Evolutionary conservation across 2,797 vertebrate genomes (phyloP).

Genomic region (Anas capensis): DNA sequence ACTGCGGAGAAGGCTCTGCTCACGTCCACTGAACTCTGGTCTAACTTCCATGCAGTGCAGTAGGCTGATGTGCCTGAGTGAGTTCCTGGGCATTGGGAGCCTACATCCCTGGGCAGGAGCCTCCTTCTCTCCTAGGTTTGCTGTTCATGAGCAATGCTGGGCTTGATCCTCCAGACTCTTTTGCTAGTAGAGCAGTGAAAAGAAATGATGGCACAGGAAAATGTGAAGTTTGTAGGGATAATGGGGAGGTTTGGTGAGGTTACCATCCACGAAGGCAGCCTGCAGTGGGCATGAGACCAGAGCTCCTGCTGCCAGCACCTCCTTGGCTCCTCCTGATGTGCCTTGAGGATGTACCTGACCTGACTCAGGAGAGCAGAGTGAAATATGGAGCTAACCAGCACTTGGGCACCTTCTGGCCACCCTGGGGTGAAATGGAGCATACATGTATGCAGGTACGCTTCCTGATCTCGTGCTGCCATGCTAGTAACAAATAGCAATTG

Average conservation of each 20-base stretch:
- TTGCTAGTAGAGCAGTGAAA: neutral
- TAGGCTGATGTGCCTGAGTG: neutral
- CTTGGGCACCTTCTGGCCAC: neutral
- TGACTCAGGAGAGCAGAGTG: neutral
- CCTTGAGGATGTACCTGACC: neutral
- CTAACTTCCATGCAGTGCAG: rapidly evolving
- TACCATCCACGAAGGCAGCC: neutral
- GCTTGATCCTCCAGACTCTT: neutral
- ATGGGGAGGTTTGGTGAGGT: neutral
- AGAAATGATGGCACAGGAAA: neutral
- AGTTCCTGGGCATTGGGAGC: neutral
- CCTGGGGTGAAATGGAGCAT: neutral
- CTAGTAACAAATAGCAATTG: neutral
- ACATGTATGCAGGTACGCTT: rapidly evolving
- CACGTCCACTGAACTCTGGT: neutral
- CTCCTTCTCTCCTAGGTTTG: neutral
- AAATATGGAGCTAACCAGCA: neutral
- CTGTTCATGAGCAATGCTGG: no score
- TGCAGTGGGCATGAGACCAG: neutral
- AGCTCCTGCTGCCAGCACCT: neutral
- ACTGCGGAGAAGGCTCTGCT: neutral
- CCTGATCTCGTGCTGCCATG: neutral
- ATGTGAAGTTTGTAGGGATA: neutral
- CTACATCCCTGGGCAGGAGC: neutral
- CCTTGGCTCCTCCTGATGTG: neutral